Evolutionary conservation across 2,797 vertebrate genomes (phyloP).

Genomic region (Catostomus latipinnis): DNA sequence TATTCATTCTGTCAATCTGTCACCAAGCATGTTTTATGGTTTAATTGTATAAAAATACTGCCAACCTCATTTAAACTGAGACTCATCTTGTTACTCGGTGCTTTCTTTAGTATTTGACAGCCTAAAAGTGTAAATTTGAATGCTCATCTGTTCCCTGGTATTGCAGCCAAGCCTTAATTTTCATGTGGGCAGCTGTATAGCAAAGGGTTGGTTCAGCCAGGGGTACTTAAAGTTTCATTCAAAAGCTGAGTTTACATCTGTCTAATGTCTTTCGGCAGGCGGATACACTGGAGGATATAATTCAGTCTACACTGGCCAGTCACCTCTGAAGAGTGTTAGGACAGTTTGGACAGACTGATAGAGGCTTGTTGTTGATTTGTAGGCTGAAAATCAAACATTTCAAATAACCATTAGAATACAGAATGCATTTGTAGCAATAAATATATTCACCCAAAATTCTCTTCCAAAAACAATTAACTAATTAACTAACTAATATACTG

Average conservation of each 20-base stretch:
- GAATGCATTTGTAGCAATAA: neutral
- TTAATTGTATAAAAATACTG: neutral
- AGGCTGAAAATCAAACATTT: neutral
- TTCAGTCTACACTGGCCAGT: constrained; percentile 65
- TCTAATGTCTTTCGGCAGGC: constrained; percentile 54
- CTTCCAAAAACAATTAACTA: neutral
- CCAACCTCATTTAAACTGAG: neutral
- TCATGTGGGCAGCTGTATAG: neutral
- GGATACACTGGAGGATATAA: constrained; percentile 63
- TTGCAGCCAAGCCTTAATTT: neutral
- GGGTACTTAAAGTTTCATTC: neutral
- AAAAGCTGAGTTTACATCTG: neutral
- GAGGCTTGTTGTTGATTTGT: neutral
- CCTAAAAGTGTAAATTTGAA: neutral
- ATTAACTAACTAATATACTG: too few relatives aligned
- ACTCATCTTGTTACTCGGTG: neutral
- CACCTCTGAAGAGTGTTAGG: constrained; percentile 46
- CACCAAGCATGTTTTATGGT: too few relatives aligned
- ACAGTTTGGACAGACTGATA: constrained; percentile 6
- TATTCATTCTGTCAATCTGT: neutral
- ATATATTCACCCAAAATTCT: neutral
- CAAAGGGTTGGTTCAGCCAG: neutral
- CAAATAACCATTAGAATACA: neutral
- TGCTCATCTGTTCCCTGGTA: neutral
- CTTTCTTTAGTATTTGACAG: neutral